These are phyloP conservation scores for Pollicipes pollicipes DNA, from an alignment of 1,140 invertebrate genomes.

Conservation along the genomic window DNA sequence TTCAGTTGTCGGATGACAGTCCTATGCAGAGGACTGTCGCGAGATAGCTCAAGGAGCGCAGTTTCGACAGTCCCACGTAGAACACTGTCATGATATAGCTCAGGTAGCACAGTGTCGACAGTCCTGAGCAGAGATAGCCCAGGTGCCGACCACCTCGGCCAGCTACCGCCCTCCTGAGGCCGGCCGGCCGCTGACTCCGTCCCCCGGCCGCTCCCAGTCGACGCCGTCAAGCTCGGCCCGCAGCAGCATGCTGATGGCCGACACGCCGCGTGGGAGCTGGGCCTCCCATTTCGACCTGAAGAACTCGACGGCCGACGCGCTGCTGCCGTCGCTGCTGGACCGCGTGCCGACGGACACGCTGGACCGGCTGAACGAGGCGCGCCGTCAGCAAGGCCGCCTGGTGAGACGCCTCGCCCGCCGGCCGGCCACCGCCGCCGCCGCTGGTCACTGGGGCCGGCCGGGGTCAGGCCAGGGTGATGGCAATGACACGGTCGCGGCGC, in stretches of 20 bases:
- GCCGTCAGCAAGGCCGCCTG: not conserved
- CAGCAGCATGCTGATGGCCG: not conserved
- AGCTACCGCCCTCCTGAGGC: not conserved
- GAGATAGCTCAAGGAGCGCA: too few relatives aligned
- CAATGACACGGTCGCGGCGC: too few relatives aligned
- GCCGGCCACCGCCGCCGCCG: not conserved
- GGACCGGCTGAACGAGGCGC: not conserved
- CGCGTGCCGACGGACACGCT: not conserved
- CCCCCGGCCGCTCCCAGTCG: not conserved
- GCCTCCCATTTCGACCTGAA: conserved; percentile 3
- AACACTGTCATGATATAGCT: too few relatives aligned
- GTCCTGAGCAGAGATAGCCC: too few relatives aligned
- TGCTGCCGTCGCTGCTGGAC: not conserved
- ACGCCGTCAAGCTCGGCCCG: not conserved
- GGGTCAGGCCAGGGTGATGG: too few relatives aligned
- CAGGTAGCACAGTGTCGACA: too few relatives aligned
- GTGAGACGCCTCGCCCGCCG: not conserved
- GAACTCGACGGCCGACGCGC: not conserved
- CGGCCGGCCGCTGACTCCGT: not conserved
- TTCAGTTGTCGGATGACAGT: too few relatives aligned
- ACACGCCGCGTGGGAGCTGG: not conserved
- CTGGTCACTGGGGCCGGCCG: too few relatives aligned
- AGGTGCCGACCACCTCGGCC: too few relatives aligned
- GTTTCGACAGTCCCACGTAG: too few relatives aligned
- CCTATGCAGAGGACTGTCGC: too few relatives aligned